Evolutionary conservation across 2,113 vertebrate genomes (phyloP).

Genomic region (Ophiodon elongatus): DNA sequence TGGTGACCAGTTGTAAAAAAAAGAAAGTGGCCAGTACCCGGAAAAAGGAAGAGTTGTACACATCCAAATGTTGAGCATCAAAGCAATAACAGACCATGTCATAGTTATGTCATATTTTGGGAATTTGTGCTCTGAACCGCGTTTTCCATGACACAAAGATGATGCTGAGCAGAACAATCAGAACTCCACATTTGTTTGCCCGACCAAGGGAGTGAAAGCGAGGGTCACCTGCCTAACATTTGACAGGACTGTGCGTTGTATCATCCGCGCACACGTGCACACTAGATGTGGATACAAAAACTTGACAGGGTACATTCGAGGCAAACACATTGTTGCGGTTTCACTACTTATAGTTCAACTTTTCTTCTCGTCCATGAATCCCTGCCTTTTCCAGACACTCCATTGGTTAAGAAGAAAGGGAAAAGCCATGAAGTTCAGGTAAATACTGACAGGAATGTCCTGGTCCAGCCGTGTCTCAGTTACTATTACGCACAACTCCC

Average conservation of each 20-base stretch:
- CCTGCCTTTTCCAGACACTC: conserved; percentile 15
- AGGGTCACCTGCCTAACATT: conserved; percentile 39
- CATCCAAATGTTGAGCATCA: conserved; percentile 41
- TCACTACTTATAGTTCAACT: neutral
- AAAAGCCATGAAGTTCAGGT: conserved; percentile 43
- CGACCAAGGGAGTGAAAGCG: conserved; percentile 21
- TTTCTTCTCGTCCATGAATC: neutral
- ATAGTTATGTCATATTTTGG: conserved; percentile 57
- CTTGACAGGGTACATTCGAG: neutral
- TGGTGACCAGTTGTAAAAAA: conserved; percentile 36
- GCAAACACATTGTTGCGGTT: neutral
- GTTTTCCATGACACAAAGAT: conserved; percentile 28
- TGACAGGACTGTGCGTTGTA: conserved; percentile 1
- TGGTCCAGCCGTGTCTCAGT: conserved; percentile 38
- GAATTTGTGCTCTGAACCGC: conserved; percentile 19
- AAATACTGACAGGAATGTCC: conserved; percentile 52
- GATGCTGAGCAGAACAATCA: conserved; percentile 48
- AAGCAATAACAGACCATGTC: conserved; percentile 32
- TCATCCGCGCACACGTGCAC: neutral
- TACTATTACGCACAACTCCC: neutral
- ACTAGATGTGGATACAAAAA: neutral
- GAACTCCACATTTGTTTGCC: conserved; percentile 32
- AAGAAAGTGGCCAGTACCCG: conserved; percentile 9
- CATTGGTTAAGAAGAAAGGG: conserved; percentile 18
- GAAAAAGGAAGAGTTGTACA: conserved; percentile 7